These are phyloP conservation scores for Tetanocera ferruginea DNA, from an alignment of 2,888 invertebrate genomes.

Conservation along the genomic window DNA sequence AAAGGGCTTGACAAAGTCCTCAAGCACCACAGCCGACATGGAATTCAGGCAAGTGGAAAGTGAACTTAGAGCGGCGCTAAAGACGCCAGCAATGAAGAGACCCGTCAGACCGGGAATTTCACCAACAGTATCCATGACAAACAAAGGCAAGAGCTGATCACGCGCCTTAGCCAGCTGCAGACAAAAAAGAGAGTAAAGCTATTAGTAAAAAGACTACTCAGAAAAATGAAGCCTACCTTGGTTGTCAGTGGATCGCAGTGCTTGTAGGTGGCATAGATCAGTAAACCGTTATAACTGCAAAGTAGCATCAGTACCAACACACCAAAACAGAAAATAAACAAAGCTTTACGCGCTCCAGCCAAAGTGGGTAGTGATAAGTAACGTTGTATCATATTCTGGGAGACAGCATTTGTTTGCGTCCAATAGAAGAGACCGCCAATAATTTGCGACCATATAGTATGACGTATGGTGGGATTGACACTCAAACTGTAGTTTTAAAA, in stretches of 20 bases:
- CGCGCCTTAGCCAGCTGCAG: conserved; percentile 77
- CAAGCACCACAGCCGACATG: conserved; percentile 81
- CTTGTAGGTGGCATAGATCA: conserved; percentile 76
- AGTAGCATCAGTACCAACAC: conserved; percentile 71
- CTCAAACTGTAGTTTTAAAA: conserved; percentile 77
- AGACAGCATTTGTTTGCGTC: conserved; percentile 84
- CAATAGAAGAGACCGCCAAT: conserved; percentile 85
- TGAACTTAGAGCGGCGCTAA: conserved; percentile 88
- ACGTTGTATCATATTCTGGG: conserved; percentile 90
- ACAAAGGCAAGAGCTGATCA: conserved; percentile 85
- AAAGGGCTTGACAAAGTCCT: conserved; percentile 80
- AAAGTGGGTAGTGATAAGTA: conserved; percentile 83
- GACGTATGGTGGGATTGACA: conserved; percentile 82
- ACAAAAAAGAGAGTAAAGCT: not conserved
- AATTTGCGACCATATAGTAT: conserved; percentile 85
- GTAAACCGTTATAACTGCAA: conserved; percentile 75
- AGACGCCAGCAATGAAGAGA: conserved; percentile 89
- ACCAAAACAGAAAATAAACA: conserved; percentile 73
- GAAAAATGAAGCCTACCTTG: conserved; percentile 62
- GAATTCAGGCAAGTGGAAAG: conserved; percentile 84
- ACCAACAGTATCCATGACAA: conserved; percentile 87
- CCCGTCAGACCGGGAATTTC: conserved; percentile 86
- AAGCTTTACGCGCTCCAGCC: conserved; percentile 73
- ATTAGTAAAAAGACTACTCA: too few relatives aligned
- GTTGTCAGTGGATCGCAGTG: conserved; percentile 78